Conservation (phyloP, 53 echinoderm and acorn worm species). For the Arbacia lixula region DNA sequence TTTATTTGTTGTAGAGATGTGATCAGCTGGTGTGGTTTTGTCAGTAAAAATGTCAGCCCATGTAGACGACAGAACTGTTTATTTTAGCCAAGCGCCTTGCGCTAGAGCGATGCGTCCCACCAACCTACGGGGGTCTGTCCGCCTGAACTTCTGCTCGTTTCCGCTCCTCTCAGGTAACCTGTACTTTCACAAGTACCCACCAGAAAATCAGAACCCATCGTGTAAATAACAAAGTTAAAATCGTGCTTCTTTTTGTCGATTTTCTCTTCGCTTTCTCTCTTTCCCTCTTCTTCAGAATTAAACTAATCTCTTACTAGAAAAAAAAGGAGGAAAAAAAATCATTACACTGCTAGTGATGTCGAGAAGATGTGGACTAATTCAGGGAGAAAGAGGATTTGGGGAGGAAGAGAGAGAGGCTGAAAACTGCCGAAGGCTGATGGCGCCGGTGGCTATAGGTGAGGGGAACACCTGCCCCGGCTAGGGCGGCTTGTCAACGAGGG, state of each 20-base stretch:
- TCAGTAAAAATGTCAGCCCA: too few relatives aligned
- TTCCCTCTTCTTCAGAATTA: too few relatives aligned
- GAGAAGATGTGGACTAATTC: conserved; percentile 45
- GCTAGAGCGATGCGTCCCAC: too few relatives aligned
- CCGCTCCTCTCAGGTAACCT: conserved; percentile 23
- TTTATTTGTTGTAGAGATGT: too few relatives aligned
- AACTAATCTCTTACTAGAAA: too few relatives aligned
- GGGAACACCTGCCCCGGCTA: conserved; percentile 47
- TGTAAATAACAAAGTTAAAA: conserved; percentile 39
- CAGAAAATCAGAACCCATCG: conserved; percentile 54
- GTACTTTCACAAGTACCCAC: conserved; percentile 50
- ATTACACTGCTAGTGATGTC: conserved; percentile 56
- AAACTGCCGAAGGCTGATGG: conserved; percentile 44
- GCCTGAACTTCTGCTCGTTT: conserved; percentile 44
- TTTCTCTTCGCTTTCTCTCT: conserved; percentile 2
- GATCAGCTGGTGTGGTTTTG: too few relatives aligned
- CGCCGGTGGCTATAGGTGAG: conserved; percentile 55
- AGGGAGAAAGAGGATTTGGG: conserved; percentile 44
- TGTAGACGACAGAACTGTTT: too few relatives aligned
- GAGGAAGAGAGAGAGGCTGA: conserved; percentile 38
- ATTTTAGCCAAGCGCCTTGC: too few relatives aligned
- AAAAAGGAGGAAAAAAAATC: background rate
- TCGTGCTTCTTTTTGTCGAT: background rate
- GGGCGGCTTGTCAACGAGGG: conserved; percentile 32
- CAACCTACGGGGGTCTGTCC: background rate